Evolutionary conservation across 30 jellyfish, hydroid and myxozoan genomes (phyloP).

Genomic region (Aurelia aurita): DNA sequence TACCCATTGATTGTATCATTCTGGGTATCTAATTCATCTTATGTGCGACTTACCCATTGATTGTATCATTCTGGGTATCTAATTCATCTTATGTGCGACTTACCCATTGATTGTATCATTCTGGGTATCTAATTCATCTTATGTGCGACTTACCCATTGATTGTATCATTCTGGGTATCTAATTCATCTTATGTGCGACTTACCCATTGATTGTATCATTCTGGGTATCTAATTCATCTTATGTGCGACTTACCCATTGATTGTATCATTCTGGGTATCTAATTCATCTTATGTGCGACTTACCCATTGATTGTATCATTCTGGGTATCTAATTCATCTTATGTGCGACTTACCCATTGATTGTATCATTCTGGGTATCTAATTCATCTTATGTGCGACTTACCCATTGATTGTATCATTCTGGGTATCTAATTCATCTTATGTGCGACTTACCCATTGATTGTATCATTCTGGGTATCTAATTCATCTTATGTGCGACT

Average conservation of each 20-base stretch:
- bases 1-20: slow-evolving; percentile 42
- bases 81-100: slow-evolving; percentile 27
- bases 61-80: slow-evolving; percentile 25
- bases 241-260: slow-evolving; percentile 9
- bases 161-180: slow-evolving; percentile 25
- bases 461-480: slow-evolving; percentile 25
- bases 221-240: slow-evolving; percentile 36
- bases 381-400: slow-evolving; percentile 27
- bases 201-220: slow-evolving; percentile 42
- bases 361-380: slow-evolving; percentile 25
- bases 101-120: slow-evolving; percentile 42
- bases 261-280: slow-evolving; percentile 25
- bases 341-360: slow-evolving; percentile 9
- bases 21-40: slow-evolving; percentile 36
- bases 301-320: slow-evolving; percentile 42
- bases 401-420: slow-evolving; percentile 42
- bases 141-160: slow-evolving; percentile 9
- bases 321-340: slow-evolving; percentile 36
- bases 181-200: slow-evolving; percentile 27
- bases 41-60: slow-evolving; percentile 9
- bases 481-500: slow-evolving; percentile 27
- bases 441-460: slow-evolving; percentile 9
- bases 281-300: slow-evolving; percentile 27
- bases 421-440: slow-evolving; percentile 36
- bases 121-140: slow-evolving; percentile 36